Base-by-base conservation (phyloP, 2,113 vertebrate species). In the Tragulus kanchil region DNA sequence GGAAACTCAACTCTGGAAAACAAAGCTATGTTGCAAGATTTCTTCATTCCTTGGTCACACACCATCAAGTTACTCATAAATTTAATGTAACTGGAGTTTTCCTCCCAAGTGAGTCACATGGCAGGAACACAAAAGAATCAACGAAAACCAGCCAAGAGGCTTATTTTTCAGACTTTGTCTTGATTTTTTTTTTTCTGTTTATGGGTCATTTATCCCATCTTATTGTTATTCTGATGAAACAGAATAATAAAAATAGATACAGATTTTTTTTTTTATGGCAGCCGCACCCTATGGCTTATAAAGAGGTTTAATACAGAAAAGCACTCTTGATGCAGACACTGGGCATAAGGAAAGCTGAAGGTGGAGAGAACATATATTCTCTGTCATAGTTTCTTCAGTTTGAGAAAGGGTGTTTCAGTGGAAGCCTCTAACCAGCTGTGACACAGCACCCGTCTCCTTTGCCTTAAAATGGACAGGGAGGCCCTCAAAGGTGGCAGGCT, bases 1-100 rank as follows among this genome's bases (percentile, higher is more conserved):
- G 95, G 67, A 83, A 62, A 81, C 23, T 62, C 5, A 61, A 31
- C 36, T 42, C 77, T 14, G 94, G 77, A 95, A 98, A 98, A 19
- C 1, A 94, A 86, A 96, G 87, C 11, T 62, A 67, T 71, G 81
- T 85, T 93, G 95, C 65, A 58, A 91, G 79, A 92, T 87, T 89
- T 91, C 90, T 85, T 90, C 94, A 86, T 95, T 59, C 42, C 45
- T 78, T 73, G 93, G 90, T 87, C 62, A 7, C 2, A 77, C 31
- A 65, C 67, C 73, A 89, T 79, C 36, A 15, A 64, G 48, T 95
- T 62, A 75, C 61, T 93, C 88, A 94, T 45, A 26, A 45, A 54
- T 85, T 61, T 4, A 54, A 89, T 50, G 61, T 75, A 15, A 92
- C 75, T 23, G 31, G 93, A 96, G 84, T 59, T 93, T 94, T 91